phyloP scores from a whole-genome alignment of 2,888 invertebrate genomes.

The Netelia virgata region DNA sequence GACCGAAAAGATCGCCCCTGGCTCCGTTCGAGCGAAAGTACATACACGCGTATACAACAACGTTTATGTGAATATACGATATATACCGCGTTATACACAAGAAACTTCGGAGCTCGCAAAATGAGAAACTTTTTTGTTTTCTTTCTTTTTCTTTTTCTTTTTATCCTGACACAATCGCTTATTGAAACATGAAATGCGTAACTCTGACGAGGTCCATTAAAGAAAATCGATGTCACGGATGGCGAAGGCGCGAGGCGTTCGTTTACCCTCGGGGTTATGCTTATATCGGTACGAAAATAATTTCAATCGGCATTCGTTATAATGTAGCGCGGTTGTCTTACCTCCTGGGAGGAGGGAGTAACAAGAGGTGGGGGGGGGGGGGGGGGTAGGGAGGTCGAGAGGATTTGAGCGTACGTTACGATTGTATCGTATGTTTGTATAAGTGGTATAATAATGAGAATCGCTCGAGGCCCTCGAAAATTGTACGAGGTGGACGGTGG shows the following conservation, averaged over 20 bases:
- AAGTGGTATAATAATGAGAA: slow-evolving; percentile 3
- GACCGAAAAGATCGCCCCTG: slow-evolving; percentile 55
- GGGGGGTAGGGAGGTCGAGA: background rate
- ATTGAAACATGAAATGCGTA: slow-evolving; percentile 64
- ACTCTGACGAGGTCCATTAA: slow-evolving; percentile 64
- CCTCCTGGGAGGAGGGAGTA: background rate
- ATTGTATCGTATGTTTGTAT: background rate
- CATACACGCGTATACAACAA: background rate
- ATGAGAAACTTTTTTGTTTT: slow-evolving; percentile 52
- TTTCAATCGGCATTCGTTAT: slow-evolving; percentile 61
- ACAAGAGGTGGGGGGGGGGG: background rate
- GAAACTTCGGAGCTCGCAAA: slow-evolving; percentile 18
- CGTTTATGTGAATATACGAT: background rate
- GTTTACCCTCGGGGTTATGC: slow-evolving; percentile 13
- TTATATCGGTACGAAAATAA: slow-evolving; percentile 39
- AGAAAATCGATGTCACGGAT: slow-evolving; percentile 63
- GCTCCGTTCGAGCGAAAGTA: slow-evolving; percentile 61
- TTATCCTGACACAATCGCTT: slow-evolving; percentile 61
- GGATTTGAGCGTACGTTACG: background rate
- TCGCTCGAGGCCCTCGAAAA: slow-evolving; percentile 31
- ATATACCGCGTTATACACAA: background rate
- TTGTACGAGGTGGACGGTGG: background rate
- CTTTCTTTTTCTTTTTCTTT: background rate
- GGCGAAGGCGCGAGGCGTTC: slow-evolving; percentile 4
- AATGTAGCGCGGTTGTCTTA: slow-evolving; percentile 9